A percentile compares a stretch with the other conserved stretches of the same genome.
These are phyloP conservation scores for Chaetogeoica ovagalla DNA, from an alignment of 2,888 invertebrate genomes.

Conservation along the genomic window DNA sequence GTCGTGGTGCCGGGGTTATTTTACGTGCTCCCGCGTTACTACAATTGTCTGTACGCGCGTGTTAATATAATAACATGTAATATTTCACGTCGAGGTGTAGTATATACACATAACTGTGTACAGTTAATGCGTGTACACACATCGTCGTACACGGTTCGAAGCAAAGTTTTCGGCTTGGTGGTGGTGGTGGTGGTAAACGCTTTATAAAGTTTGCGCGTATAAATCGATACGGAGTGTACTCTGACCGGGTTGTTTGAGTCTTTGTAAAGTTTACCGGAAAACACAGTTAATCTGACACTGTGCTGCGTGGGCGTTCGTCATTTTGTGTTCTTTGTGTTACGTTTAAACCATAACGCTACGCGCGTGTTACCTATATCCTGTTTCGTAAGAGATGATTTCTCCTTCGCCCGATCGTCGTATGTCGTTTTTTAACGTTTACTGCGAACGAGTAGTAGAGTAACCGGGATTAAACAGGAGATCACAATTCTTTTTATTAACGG, in stretches of 20 bases:
- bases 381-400: background rate
- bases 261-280: constrained; percentile 16
- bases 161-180: background rate
- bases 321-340: background rate
- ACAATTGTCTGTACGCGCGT: no score
- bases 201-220: background rate
- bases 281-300: background rate
- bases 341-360: constrained; percentile 3
- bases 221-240: background rate
- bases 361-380: background rate
- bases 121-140: background rate
- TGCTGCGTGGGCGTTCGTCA: no score
- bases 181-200: background rate
- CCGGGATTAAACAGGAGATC: no score
- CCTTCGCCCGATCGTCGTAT: no score
- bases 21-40: no score
- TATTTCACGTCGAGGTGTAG: no score
- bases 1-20: no score
- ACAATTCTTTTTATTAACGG: no score
- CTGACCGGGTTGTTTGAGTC: background rate
- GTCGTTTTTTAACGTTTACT: no score
- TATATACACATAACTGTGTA: no score
- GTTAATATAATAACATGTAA: no score
- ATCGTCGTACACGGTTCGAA: background rate
- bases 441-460: no score